Base-by-base conservation (phyloP, 2,888 invertebrate genomes). In the Lysandra coridon region DNA sequence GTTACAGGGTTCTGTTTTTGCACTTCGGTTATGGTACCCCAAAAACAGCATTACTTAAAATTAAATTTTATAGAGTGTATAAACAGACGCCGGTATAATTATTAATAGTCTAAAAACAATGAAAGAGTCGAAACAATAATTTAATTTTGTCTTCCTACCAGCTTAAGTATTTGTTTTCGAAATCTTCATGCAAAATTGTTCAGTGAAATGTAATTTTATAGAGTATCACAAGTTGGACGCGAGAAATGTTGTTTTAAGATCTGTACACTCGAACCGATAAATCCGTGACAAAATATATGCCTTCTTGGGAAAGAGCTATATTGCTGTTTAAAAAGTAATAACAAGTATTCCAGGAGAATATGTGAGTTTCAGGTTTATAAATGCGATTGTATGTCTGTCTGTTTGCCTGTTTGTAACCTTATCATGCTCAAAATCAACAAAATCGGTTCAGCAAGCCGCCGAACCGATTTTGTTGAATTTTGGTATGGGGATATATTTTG, bases 161-260 rank as follows among this genome's bases (percentile, higher is more conserved):
- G 44, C 30, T 79, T 53, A 23, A 23, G 23, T 23, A 75, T 74
- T 79, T 75, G 40, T 79, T 79, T 60, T 40, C 74, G 62, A 75
- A 75, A 75, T 74, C 62, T 79, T 75, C 74, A 75, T 75, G 75
- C 62, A 75, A 74, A 79, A 79, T 79, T 62, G 75, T 79, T 79
- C 74, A 75, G 74, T 75, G 79, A 62, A 49, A 75, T 60, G 44
- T 23, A 75, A 74, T 79, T 74, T 62, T 79, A 75, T 75, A 44
- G 75, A 75, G 49, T 49, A 79, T 79, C 44, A 79, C 62, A 79
- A 79, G 79, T 74, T 79, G 60, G 62, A 62, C 23, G 44, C 44
- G 30, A 75, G 74, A 79, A 60, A 78, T 73, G 33, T 7, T 62
- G 49, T 74, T 60, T 62, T 57, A 62, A 79, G 62, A 79, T 79